Evolutionary conservation across 2,797 vertebrate species (phyloP).

Genomic region (Rhynchonycteris naso): DNA sequence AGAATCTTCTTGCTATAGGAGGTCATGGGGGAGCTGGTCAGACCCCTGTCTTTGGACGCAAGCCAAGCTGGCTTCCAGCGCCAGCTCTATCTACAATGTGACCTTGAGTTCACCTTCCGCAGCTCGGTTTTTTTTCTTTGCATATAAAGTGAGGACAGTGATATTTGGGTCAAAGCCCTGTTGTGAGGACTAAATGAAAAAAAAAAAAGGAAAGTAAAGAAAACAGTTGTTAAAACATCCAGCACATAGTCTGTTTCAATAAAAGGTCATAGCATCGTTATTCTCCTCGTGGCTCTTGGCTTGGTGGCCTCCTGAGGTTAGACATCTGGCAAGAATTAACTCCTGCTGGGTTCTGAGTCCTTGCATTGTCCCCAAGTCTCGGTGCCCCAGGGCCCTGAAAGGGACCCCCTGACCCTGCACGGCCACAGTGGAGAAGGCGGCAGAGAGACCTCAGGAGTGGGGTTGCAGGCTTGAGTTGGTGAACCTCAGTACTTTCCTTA

Average conservation of each 20-base stretch:
- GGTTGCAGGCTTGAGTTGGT: neutral
- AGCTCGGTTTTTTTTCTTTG: neutral
- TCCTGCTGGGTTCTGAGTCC: neutral
- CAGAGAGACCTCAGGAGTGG: neutral
- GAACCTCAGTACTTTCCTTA: neutral
- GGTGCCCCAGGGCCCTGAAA: neutral
- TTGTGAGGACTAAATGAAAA: neutral
- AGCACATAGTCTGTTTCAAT: neutral
- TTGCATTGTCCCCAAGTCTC: neutral
- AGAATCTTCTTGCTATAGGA: neutral
- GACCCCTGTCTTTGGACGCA: neutral
- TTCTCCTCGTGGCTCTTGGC: neutral
- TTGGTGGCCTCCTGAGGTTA: neutral
- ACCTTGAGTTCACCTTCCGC: neutral
- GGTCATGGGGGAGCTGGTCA: rapidly evolving
- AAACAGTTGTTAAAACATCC: neutral
- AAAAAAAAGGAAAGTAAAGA: neutral
- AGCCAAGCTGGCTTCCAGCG: neutral
- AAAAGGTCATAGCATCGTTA: neutral
- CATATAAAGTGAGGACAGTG: neutral
- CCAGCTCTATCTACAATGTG: no score
- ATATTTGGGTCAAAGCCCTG: neutral
- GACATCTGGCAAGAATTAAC: neutral
- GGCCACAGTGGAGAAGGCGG: no score
- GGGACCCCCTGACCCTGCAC: neutral